A percentile compares a stretch with the other conserved stretches of the same genome.
These are phyloP conservation scores for Tipula confusa DNA, from an alignment of 2,888 invertebrate genomes.

Conservation along the genomic window DNA sequence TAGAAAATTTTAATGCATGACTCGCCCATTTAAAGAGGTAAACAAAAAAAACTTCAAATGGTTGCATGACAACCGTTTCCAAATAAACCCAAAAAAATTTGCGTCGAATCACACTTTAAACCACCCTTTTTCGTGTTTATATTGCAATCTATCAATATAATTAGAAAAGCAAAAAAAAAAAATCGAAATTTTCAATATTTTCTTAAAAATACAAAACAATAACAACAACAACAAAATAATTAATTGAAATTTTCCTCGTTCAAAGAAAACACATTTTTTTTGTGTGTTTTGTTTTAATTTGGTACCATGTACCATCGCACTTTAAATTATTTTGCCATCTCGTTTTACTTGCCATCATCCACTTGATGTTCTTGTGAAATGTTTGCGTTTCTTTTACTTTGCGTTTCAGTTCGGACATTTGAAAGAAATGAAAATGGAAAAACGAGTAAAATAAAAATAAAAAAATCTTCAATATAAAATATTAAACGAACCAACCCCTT, in stretches of 20 bases:
- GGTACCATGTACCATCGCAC: not conserved
- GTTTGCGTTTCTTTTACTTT: not conserved
- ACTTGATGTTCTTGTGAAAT: not conserved
- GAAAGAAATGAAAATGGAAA: constrained; percentile 25
- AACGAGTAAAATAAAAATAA: not conserved
- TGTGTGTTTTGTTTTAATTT: not conserved
- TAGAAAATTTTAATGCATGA: not conserved
- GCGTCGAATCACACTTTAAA: constrained; percentile 9
- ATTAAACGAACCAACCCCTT: constrained; percentile 25
- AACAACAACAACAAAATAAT: not conserved
- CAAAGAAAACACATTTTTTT: not conserved
- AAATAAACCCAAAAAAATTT: constrained; percentile 15
- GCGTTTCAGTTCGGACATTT: constrained; percentile 15
- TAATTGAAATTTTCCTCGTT: not conserved
- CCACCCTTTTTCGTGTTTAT: constrained; percentile 1
- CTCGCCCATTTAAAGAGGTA: not conserved
- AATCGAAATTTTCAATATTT: not conserved
- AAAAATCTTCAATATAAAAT: constrained; percentile 20
- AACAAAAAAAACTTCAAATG: not conserved
- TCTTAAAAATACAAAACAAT: not conserved
- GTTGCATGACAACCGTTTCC: not conserved
- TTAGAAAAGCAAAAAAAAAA: not conserved
- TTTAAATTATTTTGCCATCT: constrained; percentile 9
- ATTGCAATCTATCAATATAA: constrained; percentile 25
- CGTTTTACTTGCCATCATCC: constrained; percentile 4